Evolutionary conservation across 2,113 vertebrate species (phyloP).

Genomic region (Scolopax mira): DNA sequence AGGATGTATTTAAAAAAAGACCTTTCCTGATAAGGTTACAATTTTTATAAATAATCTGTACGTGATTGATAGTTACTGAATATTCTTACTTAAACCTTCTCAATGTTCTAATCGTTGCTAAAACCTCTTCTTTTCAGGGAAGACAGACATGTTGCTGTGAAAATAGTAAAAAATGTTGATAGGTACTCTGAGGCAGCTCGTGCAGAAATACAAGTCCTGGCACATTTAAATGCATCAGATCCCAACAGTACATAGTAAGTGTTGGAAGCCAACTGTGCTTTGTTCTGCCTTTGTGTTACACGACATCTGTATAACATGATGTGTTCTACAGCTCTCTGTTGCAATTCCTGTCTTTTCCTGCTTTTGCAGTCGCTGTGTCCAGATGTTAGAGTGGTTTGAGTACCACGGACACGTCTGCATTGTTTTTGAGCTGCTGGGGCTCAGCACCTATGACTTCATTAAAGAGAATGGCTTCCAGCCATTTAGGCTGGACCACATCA

Average conservation of each 20-base stretch:
- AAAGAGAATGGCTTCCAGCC: slow-evolving; percentile 91
- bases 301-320: no score
- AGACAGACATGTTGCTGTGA: slow-evolving; percentile 82
- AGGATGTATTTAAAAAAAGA: background rate
- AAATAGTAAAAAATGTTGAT: slow-evolving; percentile 90
- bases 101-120: background rate
- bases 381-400: slow-evolving; percentile 90
- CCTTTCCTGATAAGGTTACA: background rate
- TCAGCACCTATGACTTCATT: slow-evolving; percentile 92
- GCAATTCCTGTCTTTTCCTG: background rate
- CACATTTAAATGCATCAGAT: slow-evolving; percentile 81
- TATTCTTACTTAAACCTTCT: background rate
- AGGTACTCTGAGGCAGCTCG: slow-evolving; percentile 83
- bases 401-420: slow-evolving; percentile 87
- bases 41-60: background rate
- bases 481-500: slow-evolving; percentile 85
- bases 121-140: slow-evolving; percentile 38
- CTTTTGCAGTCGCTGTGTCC: slow-evolving; percentile 80
- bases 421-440: slow-evolving; percentile 86
- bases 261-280: background rate
- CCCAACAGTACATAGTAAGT: slow-evolving; percentile 70
- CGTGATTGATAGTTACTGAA: background rate
- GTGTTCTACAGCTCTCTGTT: background rate
- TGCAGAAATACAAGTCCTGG: slow-evolving; percentile 86
- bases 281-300: background rate